Base-by-base conservation (phyloP, 2,888 invertebrate genomes). In the Idaea dimidiata region DNA sequence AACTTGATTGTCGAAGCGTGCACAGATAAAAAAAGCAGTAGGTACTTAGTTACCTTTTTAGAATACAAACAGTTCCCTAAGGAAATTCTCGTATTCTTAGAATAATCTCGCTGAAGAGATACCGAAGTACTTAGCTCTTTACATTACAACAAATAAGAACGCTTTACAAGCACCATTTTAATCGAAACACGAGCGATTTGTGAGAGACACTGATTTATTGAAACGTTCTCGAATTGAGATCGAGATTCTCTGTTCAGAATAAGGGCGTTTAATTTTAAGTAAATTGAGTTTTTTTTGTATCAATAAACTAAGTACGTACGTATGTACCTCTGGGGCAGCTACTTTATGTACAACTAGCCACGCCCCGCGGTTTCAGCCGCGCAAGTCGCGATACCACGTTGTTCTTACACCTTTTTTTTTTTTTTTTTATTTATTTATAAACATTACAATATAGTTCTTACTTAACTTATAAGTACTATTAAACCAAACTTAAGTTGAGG, bases 161-260 rank as follows among this genome's bases (percentile, higher is more conserved):
- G 14, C 10, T 43, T 43, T 43, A 43, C 43, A 43, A 43, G 43
- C 43, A 43, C 43, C 43, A 43, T 43, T 43, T 43, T 43, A 43
- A 43, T 43, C 43, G 43, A 43, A 43, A 43, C 43, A 43, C 43
- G 43, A 43, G 43, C 43, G 43, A 43, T 43, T 43, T 43, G 43
- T 43, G 43, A 43, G 14, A 43, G 43, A 43, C 43, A 43, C 43
- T 43, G 43, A 43, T 43, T 43, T 43, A 43, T 43, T 10, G 43
- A 43, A 43, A 3, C 43, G 43, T 43, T 43, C 43, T 43, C 43
- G 43, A 14, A 43, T 43, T 43, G 5, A 43, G 43, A 43, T 43
- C 43, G 43, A 43, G 14, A 6, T 43, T 43, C 14, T 43, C 43
- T 43, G 32, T 32, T 43, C 43, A 43, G 43, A 43, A 43, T 43